phyloP scores from a whole-genome alignment of 2,888 invertebrate species.

The Cinara cedri region DNA sequence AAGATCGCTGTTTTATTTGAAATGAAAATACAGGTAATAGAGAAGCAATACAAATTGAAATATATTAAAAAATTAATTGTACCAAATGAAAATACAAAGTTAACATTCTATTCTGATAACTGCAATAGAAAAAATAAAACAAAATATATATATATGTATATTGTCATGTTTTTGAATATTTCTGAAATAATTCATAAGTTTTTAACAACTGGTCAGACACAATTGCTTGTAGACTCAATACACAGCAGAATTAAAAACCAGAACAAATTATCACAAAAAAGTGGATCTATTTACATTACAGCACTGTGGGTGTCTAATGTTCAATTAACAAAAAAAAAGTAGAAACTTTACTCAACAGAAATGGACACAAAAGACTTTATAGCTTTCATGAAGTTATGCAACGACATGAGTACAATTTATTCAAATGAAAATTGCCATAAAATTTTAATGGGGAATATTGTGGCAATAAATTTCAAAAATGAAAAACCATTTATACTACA shows the following conservation, averaged over 20 bases:
- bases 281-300: neutral
- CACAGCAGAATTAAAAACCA: neutral
- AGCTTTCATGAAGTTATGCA: no score
- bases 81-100: no score
- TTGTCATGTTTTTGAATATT: neutral
- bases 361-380: no score
- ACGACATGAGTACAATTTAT: no score
- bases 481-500: no score
- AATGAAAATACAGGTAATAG: slow-evolving; percentile 3
- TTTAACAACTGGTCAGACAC: slow-evolving; percentile 4
- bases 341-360: slow-evolving; percentile 5
- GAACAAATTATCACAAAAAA: neutral
- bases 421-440: no score
- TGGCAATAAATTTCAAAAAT: no score
- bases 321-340: neutral
- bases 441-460: no score
- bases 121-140: no score
- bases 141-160: no score
- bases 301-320: neutral
- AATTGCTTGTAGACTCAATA: neutral
- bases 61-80: no score
- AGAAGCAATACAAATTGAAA: neutral
- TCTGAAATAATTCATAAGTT: slow-evolving; percentile 5
- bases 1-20: slow-evolving; percentile 2
- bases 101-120: no score